phyloP scores from a whole-genome alignment of 2,113 vertebrate species.

The Myanophis thanlyinensis region DNA sequence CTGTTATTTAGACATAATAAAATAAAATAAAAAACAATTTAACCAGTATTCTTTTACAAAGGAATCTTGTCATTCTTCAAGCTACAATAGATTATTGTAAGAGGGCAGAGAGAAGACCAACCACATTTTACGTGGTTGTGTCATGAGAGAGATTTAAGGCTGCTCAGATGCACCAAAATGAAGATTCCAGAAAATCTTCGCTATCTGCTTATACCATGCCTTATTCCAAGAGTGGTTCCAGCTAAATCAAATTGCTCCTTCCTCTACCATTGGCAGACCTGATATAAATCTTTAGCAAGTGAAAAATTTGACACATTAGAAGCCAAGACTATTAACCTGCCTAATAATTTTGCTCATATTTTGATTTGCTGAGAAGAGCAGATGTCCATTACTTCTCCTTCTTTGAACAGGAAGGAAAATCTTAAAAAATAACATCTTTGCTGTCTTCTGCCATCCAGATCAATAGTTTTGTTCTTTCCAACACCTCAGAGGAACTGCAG shows the following conservation, averaged over 20 bases:
- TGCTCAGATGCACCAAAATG: neutral
- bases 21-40: neutral
- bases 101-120: neutral
- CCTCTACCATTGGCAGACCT: constrained; percentile 26
- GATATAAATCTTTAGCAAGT: constrained; percentile 10
- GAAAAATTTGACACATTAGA: neutral
- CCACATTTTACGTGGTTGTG: neutral
- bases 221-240: neutral
- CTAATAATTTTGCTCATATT: constrained; percentile 36
- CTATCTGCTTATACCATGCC: neutral
- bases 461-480: constrained; percentile 50
- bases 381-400: constrained; percentile 20
- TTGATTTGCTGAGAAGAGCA: constrained; percentile 34
- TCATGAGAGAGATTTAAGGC: neutral
- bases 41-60: neutral
- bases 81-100: neutral
- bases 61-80: neutral
- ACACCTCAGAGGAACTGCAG: constrained; percentile 9
- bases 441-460: constrained; percentile 27
- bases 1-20: neutral
- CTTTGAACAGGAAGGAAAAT: constrained; percentile 16
- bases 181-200: neutral
- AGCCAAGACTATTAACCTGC: constrained; percentile 20
- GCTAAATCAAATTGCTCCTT: constrained; percentile 17
- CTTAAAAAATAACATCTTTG: neutral